Conservation (phyloP, 2,888 invertebrate species). For the Ornithoptera priamus region DNA sequence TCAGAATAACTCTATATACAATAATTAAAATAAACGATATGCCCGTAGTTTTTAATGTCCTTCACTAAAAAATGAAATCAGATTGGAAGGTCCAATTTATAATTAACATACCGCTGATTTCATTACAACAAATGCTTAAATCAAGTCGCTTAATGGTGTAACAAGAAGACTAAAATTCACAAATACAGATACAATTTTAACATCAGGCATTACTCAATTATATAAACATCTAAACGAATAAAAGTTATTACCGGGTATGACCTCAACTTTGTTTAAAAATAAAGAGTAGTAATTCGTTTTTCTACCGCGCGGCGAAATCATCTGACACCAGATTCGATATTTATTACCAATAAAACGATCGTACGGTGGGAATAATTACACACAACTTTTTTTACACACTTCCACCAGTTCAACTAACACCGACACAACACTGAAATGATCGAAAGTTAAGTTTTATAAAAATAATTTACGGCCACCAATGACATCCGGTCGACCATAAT, state of each 20-base stretch:
- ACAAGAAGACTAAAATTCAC: background rate
- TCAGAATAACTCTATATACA: background rate
- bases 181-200: background rate
- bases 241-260: conserved; percentile 15
- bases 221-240: conserved; percentile 1
- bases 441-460: conserved; percentile 45
- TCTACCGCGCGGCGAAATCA: conserved; percentile 38
- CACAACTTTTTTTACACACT: conserved; percentile 40
- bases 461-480: conserved; percentile 55
- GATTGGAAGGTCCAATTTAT: too few species aligned
- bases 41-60: background rate
- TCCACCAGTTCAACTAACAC: conserved; percentile 37
- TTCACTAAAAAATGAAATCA: too few species aligned
- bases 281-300: conserved; percentile 7
- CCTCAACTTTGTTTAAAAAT: conserved; percentile 28
- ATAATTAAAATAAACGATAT: background rate
- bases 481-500: conserved; percentile 67
- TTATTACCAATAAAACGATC: conserved; percentile 68
- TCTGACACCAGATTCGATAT: conserved; percentile 64
- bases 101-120: too few species aligned
- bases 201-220: background rate
- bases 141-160: background rate
- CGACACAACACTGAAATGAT: conserved; percentile 50
- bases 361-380: conserved; percentile 50
- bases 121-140: too few species aligned